A percentile compares a stretch with the other conserved stretches of the same genome.
These are phyloP conservation scores for Amblyornis subalaris DNA, from an alignment of 2,113 vertebrate species.

Conservation along the genomic window DNA sequence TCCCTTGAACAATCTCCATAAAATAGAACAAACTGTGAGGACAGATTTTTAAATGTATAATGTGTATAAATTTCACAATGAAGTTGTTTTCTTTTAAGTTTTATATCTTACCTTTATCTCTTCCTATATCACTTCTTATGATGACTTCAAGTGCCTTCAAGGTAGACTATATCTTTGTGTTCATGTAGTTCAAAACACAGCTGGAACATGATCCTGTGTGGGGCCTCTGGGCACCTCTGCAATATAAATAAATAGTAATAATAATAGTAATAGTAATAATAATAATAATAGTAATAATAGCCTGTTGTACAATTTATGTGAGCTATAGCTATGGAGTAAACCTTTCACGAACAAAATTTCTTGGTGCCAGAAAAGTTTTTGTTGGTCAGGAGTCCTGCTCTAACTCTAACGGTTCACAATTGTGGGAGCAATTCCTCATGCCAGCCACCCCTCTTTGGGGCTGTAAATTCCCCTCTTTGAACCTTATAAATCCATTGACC, in stretches of 20 bases:
- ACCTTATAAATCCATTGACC: slow-evolving; percentile 53
- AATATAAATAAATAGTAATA: not conserved
- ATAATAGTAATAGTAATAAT: not conserved
- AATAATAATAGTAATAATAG: not conserved
- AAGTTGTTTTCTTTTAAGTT: not conserved
- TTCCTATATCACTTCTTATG: not conserved
- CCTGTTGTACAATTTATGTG: not conserved
- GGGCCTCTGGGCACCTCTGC: not conserved
- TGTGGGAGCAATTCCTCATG: not conserved
- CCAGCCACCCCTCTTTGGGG: not conserved
- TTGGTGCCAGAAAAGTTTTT: slow-evolving; percentile 17
- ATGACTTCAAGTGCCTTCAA: not conserved
- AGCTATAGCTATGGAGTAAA: not conserved
- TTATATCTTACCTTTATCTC: not conserved
- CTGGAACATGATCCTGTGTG: not conserved
- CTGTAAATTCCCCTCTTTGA: slow-evolving; percentile 45
- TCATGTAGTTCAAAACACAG: not conserved
- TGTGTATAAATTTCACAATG: not conserved
- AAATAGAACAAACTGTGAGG: not conserved
- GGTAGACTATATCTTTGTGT: not conserved
- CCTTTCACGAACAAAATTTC: not conserved
- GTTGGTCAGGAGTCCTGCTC: not conserved
- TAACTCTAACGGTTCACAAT: not conserved
- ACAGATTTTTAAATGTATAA: not conserved
- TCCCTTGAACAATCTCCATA: not conserved